phyloP scores from a whole-genome alignment of 2,797 vertebrate genomes.

The Sylvilagus floridanus region DNA sequence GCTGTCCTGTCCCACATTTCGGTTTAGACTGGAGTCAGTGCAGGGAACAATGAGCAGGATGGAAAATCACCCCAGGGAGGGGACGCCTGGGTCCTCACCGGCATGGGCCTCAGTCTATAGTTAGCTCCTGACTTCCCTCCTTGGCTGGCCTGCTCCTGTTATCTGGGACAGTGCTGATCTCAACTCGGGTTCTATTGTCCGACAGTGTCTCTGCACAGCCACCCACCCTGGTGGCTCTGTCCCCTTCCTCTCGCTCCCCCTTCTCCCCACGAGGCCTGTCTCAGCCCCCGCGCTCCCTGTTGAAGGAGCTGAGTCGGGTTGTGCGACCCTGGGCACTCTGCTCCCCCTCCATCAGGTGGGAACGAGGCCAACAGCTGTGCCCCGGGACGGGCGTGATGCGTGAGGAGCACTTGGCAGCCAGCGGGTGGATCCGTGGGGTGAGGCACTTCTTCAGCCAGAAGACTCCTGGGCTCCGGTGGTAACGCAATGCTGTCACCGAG shows the following conservation, averaged over 20 bases:
- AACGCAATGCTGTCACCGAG: background rate
- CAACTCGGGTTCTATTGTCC: background rate
- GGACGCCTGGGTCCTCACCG: background rate
- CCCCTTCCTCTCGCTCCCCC: background rate
- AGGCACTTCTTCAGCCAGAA: background rate
- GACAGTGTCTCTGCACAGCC: background rate
- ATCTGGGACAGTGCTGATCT: slow-evolving; percentile 45
- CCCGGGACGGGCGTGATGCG: background rate
- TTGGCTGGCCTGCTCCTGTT: slow-evolving; percentile 23
- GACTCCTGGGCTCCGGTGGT: background rate
- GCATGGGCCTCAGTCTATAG: background rate
- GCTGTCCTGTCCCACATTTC: background rate
- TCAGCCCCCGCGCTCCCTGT: background rate
- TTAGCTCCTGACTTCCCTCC: slow-evolving; percentile 66
- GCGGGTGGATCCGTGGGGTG: background rate
- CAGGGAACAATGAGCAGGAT: background rate
- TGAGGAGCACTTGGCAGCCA: background rate
- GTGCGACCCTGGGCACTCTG: too few relatives aligned
- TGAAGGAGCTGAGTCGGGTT: background rate
- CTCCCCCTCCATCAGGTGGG: too few relatives aligned
- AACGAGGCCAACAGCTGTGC: background rate
- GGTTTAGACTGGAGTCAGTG: background rate
- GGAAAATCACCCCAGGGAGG: slow-evolving; percentile 31
- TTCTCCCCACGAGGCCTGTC: background rate
- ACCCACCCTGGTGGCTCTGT: fast-evolving